These are phyloP conservation scores for Bibio marci DNA, from an alignment of 2,888 invertebrate genomes.

Conservation along the genomic window DNA sequence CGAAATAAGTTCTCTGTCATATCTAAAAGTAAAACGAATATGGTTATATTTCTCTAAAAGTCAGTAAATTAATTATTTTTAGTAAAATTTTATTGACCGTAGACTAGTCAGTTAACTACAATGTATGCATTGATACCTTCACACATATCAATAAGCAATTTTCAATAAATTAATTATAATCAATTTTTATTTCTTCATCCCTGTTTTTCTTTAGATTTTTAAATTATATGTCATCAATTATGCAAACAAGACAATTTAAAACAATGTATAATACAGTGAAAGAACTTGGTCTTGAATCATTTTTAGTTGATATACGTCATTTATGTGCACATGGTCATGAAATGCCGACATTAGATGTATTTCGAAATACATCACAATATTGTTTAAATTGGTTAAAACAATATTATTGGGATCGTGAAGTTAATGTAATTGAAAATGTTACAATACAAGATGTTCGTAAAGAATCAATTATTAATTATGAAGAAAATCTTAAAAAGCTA, in stretches of 20 bases:
- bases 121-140: too few species aligned
- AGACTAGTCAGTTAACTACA: too few species aligned
- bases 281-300: slow-evolving; percentile 23
- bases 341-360: slow-evolving; percentile 19
- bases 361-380: slow-evolving; percentile 18
- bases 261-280: slow-evolving; percentile 26
- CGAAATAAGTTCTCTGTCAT: too few species aligned
- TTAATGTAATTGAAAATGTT: slow-evolving; percentile 17
- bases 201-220: slow-evolving; percentile 18
- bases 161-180: too few species aligned
- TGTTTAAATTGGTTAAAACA: slow-evolving; percentile 24
- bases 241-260: slow-evolving; percentile 17
- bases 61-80: too few species aligned
- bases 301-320: slow-evolving; percentile 26
- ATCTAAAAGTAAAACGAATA: too few species aligned
- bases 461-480: slow-evolving; percentile 17
- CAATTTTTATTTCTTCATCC: too few species aligned
- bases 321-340: slow-evolving; percentile 26
- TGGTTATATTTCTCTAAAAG: too few species aligned
- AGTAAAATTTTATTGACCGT: too few species aligned
- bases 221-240: slow-evolving; percentile 28
- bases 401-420: slow-evolving; percentile 23
- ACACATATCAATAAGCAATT: too few species aligned
- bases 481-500: slow-evolving; percentile 14
- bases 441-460: slow-evolving; percentile 16